Base-by-base conservation (phyloP, 2,113 vertebrate genomes). In the Arenaria interpres region DNA sequence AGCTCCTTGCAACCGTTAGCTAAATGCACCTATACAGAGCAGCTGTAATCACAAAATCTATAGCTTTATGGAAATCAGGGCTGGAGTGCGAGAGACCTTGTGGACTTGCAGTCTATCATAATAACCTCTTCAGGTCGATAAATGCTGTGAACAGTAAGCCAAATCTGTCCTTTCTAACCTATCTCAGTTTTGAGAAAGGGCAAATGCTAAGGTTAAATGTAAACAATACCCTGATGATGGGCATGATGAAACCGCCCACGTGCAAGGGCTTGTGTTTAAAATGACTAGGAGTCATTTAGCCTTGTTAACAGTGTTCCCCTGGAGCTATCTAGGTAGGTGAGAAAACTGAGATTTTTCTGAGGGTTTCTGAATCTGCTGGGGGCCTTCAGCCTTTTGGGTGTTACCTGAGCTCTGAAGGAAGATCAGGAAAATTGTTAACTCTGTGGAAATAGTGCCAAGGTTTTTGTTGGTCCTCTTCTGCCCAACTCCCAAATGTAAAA, bases 31-130 rank as follows among this genome's bases (percentile, higher is more conserved):
- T 41, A 2, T 5, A 2, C 46, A 60, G 80, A 90, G 66, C 68
- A 30, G 80, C 88, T 76, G 79, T 41, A 72, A 87, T 89, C 88
- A 85, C 87, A 92, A 92, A 95, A 94, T 96, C 94, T 45, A 68
- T 93, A 90, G 43, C 64, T 35, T 46, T 75, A 90, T 93, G 90
- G 83, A 95, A 81, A 90, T 86, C 21, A 45, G 83, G 56, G 77
- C 56, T n/a, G 53, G 63, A 93, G 72, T 56, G 60, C 69, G 9
- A 78, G 60, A 60, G 69, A 89, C 92, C 80, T 86, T 3, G 64
- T 75, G 92, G 79, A 24, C 76, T 90, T 22, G 33, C 64, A 89
- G 92, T 96, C 90, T 72, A 89, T 94, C 85, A 64, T n/a, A 9
- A 87, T 72, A 91, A 89, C 80, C 88, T 95, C 86, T 45, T 19